These are phyloP conservation scores for Bimastos eiseni DNA, from an alignment of 2,888 invertebrate species.

Conservation along the genomic window DNA sequence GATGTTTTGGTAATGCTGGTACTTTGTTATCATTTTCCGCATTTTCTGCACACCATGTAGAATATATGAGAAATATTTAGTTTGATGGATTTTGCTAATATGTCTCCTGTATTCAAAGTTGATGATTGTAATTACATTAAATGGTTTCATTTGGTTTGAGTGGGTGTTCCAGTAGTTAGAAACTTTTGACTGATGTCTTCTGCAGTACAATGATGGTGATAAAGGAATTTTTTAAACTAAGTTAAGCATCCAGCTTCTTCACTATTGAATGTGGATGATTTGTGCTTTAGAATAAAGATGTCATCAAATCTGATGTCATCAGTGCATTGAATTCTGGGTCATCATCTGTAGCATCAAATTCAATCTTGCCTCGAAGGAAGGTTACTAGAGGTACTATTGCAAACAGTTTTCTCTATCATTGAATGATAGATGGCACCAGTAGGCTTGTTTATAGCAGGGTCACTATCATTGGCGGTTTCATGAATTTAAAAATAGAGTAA, in stretches of 20 bases:
- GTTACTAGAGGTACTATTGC: background rate
- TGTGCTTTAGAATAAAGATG: background rate
- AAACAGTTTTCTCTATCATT: background rate
- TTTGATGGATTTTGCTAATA: background rate
- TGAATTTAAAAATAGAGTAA: too few relatives aligned
- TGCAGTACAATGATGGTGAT: too few relatives aligned
- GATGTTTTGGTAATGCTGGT: too few relatives aligned
- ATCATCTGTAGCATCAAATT: background rate
- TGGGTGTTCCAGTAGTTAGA: background rate
- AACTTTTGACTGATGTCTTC: background rate
- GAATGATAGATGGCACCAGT: background rate
- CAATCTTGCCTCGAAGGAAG: background rate
- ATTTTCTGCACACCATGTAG: too few relatives aligned
- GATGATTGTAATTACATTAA: background rate
- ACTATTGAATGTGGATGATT: background rate
- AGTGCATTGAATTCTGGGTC: background rate
- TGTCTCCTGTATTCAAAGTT: background rate
- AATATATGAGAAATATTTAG: background rate
- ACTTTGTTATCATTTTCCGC: too few relatives aligned
- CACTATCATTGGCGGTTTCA: too few relatives aligned
- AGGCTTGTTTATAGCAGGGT: background rate
- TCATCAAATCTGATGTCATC: background rate
- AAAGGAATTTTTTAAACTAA: too few relatives aligned
- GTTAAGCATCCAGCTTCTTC: background rate
- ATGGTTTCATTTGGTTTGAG: background rate